Base-by-base conservation (phyloP, 1,140 invertebrate species). In the Heliconius melpomene region DNA sequence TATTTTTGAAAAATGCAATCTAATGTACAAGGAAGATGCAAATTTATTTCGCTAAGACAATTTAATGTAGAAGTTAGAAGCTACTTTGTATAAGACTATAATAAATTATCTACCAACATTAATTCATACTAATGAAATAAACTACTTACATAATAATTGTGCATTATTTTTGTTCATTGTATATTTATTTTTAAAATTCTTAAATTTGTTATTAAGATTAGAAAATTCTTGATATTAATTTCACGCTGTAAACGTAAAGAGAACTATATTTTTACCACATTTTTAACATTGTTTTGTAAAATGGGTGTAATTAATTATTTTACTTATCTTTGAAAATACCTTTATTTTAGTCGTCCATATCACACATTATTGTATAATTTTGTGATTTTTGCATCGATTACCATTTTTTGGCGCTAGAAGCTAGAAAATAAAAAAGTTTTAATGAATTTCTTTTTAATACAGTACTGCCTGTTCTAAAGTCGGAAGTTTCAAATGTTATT, bases 391-490 rank as follows among this genome's bases (percentile, higher is more conserved):
- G 23, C 13, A 29, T 16, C 60, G 60, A 60, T 75, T 38, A 60
- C 26, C 32, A 75, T 60, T 60, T 74, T 38, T 75, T 72, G 54
- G 32, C 50, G 38, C 26, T 71, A 70, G 57, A 76, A 29, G 40
- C 20, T 18, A 50, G 23, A 77, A 66, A 75, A 40, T 60, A 77
- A 76, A 77, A 50, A 77, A 77, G 75, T 77, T 77, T 77, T 77
- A 77, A 77, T 77, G 70, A 77, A 77, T 77, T 70, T 70, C 75
- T 46, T 70, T 77, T 70, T 77, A 77, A 77, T 77, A 70, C 75
- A 77, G 60, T 70, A 70, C 18, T 20, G 29, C 36, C 75, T 29
- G 38, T 77, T 77, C 70, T 77, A 77, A 77, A 77, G 40, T 40
- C n/a, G 11, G 23, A 77, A 77, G 32, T 77, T 77, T 70, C 60